Conservation (phyloP, 1,140 invertebrate species). For the Spodoptera frugiperda region DNA sequence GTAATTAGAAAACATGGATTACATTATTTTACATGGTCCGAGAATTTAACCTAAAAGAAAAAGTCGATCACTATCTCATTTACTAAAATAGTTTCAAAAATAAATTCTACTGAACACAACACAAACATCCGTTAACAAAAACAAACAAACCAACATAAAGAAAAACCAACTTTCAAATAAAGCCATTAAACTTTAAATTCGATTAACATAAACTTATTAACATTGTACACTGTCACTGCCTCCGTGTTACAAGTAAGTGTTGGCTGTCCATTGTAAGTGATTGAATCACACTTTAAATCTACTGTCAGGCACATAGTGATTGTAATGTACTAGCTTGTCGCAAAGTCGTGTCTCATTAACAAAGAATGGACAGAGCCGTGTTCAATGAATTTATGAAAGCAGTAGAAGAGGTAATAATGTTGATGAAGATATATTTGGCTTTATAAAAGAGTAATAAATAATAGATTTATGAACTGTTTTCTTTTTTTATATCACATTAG, state of each 20-base stretch:
- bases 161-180: slow-evolving; percentile 14
- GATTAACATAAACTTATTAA: slow-evolving; percentile 45
- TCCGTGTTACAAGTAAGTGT: slow-evolving; percentile 45
- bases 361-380: slow-evolving; percentile 24
- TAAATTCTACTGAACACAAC: no score
- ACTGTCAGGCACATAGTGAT: slow-evolving; percentile 38
- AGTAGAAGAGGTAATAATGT: not conserved
- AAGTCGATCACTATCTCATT: no score
- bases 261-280: slow-evolving; percentile 48
- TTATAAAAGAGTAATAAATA: no score
- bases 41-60: no score
- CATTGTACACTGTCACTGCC: slow-evolving; percentile 43
- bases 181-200: slow-evolving; percentile 36
- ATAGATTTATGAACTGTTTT: no score
- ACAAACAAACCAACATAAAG: slow-evolving; percentile 5
- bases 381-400: slow-evolving; percentile 9
- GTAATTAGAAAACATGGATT: no score
- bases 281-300: slow-evolving; percentile 54
- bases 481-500: no score
- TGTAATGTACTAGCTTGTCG: slow-evolving; percentile 26
- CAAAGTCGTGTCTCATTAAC: slow-evolving; percentile 37
- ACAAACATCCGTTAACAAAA: not conserved
- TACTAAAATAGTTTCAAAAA: no score
- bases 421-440: no score
- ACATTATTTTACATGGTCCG: no score